phyloP scores from a whole-genome alignment of 1,140 invertebrate genomes.

The Theocolax elegans region DNA sequence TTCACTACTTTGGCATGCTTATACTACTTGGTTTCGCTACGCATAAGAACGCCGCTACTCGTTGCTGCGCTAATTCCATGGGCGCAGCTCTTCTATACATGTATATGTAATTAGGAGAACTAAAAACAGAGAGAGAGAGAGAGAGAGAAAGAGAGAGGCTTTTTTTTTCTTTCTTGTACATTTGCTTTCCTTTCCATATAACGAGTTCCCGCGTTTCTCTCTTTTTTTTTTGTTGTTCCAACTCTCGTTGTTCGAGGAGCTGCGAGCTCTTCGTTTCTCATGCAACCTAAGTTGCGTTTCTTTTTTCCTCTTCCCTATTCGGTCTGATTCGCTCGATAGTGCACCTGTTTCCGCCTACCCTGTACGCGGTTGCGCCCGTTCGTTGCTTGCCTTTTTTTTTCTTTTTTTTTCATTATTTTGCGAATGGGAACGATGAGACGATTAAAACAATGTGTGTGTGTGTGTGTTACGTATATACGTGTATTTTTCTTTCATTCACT shows the following conservation, averaged over 20 bases:
- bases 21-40: not conserved
- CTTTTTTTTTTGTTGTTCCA: not conserved
- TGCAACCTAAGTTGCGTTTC: not conserved
- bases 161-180: too few species aligned
- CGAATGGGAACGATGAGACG: slow-evolving; percentile 32
- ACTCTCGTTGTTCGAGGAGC: slow-evolving; percentile 8
- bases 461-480: too few species aligned
- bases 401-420: too few species aligned
- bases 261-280: not conserved
- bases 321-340: slow-evolving; percentile 15
- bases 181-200: too few species aligned
- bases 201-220: too few species aligned
- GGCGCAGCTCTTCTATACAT: not conserved
- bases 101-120: slow-evolving; percentile 14
- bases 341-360: not conserved
- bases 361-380: too few species aligned
- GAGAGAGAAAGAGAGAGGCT: too few species aligned
- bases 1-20: slow-evolving; percentile 14
- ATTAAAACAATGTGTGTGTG: slow-evolving; percentile 24
- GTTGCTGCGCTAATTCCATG: not conserved
- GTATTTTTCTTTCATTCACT: too few species aligned
- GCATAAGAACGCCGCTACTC: slow-evolving; percentile 18
- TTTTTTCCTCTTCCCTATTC: not conserved
- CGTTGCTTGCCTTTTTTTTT: too few species aligned
- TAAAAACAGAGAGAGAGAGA: too few species aligned